Evolutionary conservation across 2,888 invertebrate species (phyloP), one percentile per base, ranked within the genome.

Genomic region (Sarcophaga subvicina): DNA sequence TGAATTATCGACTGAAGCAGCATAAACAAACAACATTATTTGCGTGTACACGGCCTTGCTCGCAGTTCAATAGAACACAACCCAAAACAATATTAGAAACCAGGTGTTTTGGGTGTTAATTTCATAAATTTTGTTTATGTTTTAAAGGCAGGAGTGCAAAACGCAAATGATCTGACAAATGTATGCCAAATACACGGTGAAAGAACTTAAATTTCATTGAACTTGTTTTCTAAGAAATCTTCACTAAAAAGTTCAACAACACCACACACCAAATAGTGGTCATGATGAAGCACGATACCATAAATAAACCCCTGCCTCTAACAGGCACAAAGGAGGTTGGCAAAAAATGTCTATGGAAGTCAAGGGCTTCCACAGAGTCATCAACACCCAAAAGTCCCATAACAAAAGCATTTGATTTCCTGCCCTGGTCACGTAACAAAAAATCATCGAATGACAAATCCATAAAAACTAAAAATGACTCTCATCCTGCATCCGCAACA

Each of bases 381-480:
- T 27, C 88, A 4, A 67, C 78, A 4, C 88, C 91, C 14, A 91
- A 91, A 37, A 93, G 93, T 85, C 92, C 93, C 80, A 93, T 93
- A 10, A 93, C 91, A 78, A 93, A 93, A 88, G 93, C 93, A 62
- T 93, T 93, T 79, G 93, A 93, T 77, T 93, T 93, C 72, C 89
- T 93, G 17, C 92, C 93, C 54, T 93, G 93, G 93, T 84, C 92
- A 14, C 90, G 92, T 64, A 92, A 89, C 80, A 92, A 90, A 86
- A 92, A 91, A 80, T 69, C 87, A 1, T n/a, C 85, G 0, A 37
- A 10, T 25, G 85, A 88, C 20, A 89, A 88, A 49, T 14, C 22
- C 0, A 11, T 12, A 3, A 81, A 85, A 63, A 37, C 27, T 1
- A 84, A 77, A 85, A 81, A 37, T 25, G 81, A 79, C 1, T 25